Conservation (phyloP, 2,113 vertebrate genomes). For the Dicerorhinus sumatrensis region DNA sequence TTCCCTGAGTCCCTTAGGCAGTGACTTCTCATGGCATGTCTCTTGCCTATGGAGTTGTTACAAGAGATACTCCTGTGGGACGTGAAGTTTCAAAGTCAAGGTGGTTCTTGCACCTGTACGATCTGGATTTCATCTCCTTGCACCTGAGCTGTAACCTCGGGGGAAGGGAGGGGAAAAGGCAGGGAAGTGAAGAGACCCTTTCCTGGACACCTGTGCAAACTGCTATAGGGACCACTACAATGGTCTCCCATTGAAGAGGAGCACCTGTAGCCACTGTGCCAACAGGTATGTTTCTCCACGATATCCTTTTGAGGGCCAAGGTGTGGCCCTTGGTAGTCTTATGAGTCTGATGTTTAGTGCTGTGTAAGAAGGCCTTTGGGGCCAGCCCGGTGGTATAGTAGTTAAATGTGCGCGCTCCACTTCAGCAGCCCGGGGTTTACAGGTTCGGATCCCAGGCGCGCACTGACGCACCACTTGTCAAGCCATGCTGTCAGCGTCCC, state of each 20-base stretch:
- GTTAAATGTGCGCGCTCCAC: too few species aligned
- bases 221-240: fast-evolving
- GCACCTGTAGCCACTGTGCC: neutral
- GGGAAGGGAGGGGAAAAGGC: neutral
- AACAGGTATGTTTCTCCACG: neutral
- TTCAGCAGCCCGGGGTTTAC: too few species aligned
- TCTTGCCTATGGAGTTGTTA: neutral
- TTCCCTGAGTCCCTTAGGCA: neutral
- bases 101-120: neutral
- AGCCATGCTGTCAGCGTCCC: too few species aligned
- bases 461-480: too few species aligned
- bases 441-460: too few species aligned
- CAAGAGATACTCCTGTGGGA: neutral
- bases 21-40: neutral
- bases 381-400: too few species aligned
- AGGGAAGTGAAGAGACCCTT: neutral
- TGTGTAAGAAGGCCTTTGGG: neutral
- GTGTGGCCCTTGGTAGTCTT: neutral
- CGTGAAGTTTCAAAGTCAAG: neutral
- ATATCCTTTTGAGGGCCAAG: neutral
- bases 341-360: neutral
- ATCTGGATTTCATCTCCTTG: neutral
- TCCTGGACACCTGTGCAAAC: neutral
- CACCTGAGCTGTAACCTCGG: neutral
- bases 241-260: neutral